These are phyloP conservation scores for Oncopodura yosiiana DNA, from an alignment of 1,140 invertebrate genomes.

Conservation along the genomic window DNA sequence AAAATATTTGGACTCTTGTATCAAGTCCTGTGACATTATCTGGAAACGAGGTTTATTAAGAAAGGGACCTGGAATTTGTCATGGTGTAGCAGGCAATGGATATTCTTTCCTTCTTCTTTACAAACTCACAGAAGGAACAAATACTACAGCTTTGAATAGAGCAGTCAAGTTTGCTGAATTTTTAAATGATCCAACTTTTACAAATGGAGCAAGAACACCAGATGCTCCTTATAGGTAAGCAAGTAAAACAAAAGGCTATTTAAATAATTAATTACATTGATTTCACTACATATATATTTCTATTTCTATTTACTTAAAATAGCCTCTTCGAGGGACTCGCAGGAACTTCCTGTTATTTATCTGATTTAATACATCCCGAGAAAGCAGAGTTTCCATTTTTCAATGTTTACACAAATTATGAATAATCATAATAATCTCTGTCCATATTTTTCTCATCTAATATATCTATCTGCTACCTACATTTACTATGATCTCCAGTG, in stretches of 20 bases:
- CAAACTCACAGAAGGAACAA: constrained; percentile 44
- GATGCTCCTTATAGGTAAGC: constrained; percentile 72
- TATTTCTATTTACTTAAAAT: too few species aligned
- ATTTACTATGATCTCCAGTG: too few species aligned
- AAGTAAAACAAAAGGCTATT: too few species aligned
- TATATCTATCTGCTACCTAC: too few species aligned
- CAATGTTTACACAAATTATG: constrained; percentile 54
- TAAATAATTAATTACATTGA: too few species aligned
- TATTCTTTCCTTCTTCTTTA: constrained; percentile 74
- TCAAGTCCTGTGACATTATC: constrained; percentile 59
- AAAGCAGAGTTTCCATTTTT: constrained; percentile 74
- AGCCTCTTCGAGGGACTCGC: constrained; percentile 76
- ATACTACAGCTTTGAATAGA: constrained; percentile 59
- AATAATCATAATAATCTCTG: too few species aligned
- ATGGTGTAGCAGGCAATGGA: constrained; percentile 73
- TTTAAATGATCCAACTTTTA: constrained; percentile 56
- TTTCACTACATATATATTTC: too few species aligned
- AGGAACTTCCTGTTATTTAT: constrained; percentile 70
- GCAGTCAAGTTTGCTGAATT: constrained; percentile 69
- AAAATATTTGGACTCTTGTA: constrained; percentile 59
- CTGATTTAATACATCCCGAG: constrained; percentile 62
- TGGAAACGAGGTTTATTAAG: constrained; percentile 69
- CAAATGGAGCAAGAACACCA: constrained; percentile 56
- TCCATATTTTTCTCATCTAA: too few species aligned
- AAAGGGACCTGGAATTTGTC: constrained; percentile 73